Conservation (phyloP, 2,113 vertebrate species). For the Periophthalmus modestus region DNA sequence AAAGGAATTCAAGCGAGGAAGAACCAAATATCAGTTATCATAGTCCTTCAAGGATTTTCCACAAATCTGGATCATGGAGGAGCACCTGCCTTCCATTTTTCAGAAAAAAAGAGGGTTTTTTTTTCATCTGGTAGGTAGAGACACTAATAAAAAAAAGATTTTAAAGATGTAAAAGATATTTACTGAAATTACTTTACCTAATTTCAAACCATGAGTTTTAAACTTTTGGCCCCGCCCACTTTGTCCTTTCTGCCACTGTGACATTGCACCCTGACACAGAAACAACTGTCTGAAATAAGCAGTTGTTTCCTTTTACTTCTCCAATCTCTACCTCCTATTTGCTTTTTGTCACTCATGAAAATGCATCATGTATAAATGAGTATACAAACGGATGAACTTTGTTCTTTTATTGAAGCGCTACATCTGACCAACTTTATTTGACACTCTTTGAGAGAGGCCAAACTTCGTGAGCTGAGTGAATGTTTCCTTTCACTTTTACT, state of each 20-base stretch:
- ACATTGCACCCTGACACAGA: too few relatives aligned
- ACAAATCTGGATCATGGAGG: conserved; percentile 63
- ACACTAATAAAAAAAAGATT: too few relatives aligned
- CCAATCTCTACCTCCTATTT: too few relatives aligned
- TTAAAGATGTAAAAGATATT: too few relatives aligned
- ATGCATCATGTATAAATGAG: too few relatives aligned
- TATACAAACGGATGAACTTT: neutral
- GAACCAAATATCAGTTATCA: conserved; percentile 26
- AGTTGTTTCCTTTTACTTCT: too few relatives aligned
- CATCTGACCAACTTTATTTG: neutral
- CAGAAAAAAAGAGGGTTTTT: conserved; percentile 19
- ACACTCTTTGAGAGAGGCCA: neutral
- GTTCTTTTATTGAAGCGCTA: neutral
- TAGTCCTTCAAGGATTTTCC: conserved; percentile 58
- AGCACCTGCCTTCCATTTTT: conserved; percentile 66
- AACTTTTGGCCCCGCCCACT: too few relatives aligned
- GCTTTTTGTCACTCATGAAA: too few relatives aligned
- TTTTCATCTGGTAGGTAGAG: neutral
- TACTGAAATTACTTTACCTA: too few relatives aligned
- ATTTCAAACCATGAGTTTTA: too few relatives aligned
- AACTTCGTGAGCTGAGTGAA: neutral
- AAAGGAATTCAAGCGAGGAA: conserved; percentile 20
- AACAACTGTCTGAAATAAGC: too few relatives aligned
- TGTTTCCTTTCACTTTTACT: neutral
- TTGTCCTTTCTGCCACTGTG: too few relatives aligned